These are phyloP conservation scores for Coendou prehensilis DNA, from an alignment of 2,797 vertebrate species.

Conservation along the genomic window DNA sequence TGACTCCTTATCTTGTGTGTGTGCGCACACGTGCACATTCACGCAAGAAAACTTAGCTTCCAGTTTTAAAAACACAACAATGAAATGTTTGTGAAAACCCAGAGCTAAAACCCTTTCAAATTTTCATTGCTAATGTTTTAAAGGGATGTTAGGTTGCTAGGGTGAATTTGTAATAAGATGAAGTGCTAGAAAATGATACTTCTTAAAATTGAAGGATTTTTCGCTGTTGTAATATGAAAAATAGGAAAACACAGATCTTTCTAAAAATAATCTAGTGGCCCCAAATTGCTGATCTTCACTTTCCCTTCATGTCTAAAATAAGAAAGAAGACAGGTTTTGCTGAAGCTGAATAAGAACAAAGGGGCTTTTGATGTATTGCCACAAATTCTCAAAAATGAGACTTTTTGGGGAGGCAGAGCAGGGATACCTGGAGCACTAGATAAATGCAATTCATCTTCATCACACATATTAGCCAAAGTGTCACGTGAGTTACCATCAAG, in stretches of 20 bases:
- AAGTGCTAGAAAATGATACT: background rate
- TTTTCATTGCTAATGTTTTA: constrained; percentile 24
- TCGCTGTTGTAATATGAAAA: background rate
- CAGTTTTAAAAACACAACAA: background rate
- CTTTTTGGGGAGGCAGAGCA: background rate
- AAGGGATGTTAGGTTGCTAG: background rate
- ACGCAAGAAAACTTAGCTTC: background rate
- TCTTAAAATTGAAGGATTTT: background rate
- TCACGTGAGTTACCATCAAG: background rate
- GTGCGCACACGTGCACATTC: no score
- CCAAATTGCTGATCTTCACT: background rate
- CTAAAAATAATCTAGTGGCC: background rate
- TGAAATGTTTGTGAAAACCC: constrained; percentile 34
- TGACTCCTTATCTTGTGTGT: background rate
- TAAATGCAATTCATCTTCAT: background rate
- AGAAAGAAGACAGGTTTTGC: background rate
- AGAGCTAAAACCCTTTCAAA: constrained; percentile 17
- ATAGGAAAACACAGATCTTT: background rate
- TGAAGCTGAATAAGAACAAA: background rate
- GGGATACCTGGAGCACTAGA: background rate
- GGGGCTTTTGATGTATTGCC: background rate
- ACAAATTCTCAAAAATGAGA: constrained; percentile 25
- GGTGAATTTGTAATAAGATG: background rate
- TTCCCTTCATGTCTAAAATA: background rate
- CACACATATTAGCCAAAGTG: background rate